phyloP scores from a whole-genome alignment of 2,888 invertebrate species.

The Meta bourneti region DNA sequence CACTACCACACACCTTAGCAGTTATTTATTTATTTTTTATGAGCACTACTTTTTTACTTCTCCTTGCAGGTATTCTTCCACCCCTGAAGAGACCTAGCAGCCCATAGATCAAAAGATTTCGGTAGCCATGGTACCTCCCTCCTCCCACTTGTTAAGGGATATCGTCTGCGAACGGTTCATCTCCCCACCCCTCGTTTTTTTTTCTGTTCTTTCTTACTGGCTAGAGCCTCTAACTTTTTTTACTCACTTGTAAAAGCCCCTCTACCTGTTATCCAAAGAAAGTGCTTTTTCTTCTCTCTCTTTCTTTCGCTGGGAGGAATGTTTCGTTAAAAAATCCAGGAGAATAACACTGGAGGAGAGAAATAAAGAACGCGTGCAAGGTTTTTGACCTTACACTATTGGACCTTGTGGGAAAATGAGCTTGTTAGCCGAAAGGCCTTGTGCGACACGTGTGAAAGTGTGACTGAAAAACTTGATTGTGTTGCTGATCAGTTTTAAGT shows the following conservation, averaged over 20 bases:
- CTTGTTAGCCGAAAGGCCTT: too few species aligned
- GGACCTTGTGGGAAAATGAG: too few species aligned
- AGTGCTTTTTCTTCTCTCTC: not conserved
- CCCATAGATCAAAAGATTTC: slow-evolving; percentile 66
- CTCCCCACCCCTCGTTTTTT: slow-evolving; percentile 20
- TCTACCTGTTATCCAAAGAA: slow-evolving; percentile 41
- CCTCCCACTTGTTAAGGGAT: slow-evolving; percentile 36
- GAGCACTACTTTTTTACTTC: slow-evolving; percentile 15
- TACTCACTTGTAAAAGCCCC: not conserved
- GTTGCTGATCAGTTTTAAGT: too few species aligned
- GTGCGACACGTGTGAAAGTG: too few species aligned
- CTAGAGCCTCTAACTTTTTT: not conserved
- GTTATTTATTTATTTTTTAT: slow-evolving; percentile 66
- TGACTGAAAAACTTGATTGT: too few species aligned
- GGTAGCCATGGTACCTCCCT: slow-evolving; percentile 4
- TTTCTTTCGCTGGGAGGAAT: not conserved
- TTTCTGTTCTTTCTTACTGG: not conserved
- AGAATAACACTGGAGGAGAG: not conserved
- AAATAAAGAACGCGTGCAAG: not conserved
- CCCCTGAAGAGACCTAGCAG: slow-evolving; percentile 45
- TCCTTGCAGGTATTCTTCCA: not conserved
- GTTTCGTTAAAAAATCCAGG: too few species aligned
- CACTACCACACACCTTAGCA: slow-evolving; percentile 45
- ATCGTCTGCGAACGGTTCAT: slow-evolving; percentile 61
- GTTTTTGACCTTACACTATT: too few species aligned